phyloP scores from a whole-genome alignment of 1,140 invertebrate species.

The Euwallacea similis region DNA sequence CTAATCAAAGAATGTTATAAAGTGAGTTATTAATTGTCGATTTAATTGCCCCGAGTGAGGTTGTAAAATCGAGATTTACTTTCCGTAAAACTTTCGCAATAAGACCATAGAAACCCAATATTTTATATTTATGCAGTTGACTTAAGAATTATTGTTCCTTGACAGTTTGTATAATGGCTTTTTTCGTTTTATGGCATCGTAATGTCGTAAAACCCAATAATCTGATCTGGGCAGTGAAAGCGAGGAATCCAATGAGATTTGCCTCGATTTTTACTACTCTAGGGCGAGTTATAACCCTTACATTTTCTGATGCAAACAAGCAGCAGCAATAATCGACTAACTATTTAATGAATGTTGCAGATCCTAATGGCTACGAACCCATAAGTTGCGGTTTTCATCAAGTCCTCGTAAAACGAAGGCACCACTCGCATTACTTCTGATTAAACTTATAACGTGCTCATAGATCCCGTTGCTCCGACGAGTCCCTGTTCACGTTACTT shows the following conservation, averaged over 20 bases:
- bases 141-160: background rate
- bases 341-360: too few species aligned
- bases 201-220: slow-evolving; percentile 2
- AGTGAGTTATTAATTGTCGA: too few species aligned
- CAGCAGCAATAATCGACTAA: too few species aligned
- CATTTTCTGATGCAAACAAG: too few species aligned
- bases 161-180: background rate
- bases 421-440: slow-evolving; percentile 28
- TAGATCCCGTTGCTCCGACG: slow-evolving; percentile 11
- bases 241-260: background rate
- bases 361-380: background rate
- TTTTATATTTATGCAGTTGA: slow-evolving; percentile 5
- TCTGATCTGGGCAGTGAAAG: background rate
- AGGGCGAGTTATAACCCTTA: background rate
- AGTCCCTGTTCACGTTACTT: slow-evolving; percentile 16
- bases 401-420: background rate
- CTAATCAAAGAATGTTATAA: too few species aligned
- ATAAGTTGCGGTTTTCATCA: slow-evolving; percentile 14
- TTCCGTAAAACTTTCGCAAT: background rate
- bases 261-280: background rate
- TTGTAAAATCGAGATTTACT: background rate
- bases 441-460: slow-evolving; percentile 36
- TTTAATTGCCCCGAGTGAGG: too few species aligned
- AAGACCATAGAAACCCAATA: background rate
- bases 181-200: slow-evolving; percentile 1